A percentile compares a stretch with the other conserved stretches of the same genome.
phyloP scores from a whole-genome alignment of 35 echinoderm and acorn worm genomes.

The Heliocidaris tuberculata region DNA sequence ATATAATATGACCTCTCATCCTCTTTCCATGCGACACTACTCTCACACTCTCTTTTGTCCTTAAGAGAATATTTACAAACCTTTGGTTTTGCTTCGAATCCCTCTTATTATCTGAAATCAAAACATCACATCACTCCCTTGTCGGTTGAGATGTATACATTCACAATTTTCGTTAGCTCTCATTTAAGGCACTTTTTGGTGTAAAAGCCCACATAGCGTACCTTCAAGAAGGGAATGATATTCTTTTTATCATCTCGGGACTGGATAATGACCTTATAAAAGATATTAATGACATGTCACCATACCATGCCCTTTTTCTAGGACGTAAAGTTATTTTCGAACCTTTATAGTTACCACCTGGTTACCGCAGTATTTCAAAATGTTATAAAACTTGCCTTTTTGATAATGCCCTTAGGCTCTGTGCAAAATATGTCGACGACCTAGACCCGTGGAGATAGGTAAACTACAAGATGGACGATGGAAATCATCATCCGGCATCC shows the following conservation, averaged over 20 bases:
- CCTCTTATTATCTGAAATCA: neutral
- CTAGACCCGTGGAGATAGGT: too few species aligned
- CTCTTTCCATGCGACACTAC: neutral
- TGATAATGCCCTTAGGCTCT: too few species aligned
- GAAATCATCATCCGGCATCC: too few species aligned
- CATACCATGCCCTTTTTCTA: too few species aligned
- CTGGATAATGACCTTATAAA: neutral
- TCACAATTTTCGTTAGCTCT: neutral
- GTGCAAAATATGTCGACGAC: too few species aligned
- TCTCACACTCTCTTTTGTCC: neutral
- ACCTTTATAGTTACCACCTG: too few species aligned
- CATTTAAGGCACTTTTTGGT: neutral
- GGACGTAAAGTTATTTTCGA: too few species aligned
- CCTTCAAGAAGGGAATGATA: neutral
- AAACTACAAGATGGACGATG: too few species aligned
- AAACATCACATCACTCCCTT: neutral
- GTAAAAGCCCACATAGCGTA: neutral
- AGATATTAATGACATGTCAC: neutral
- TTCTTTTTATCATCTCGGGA: neutral
- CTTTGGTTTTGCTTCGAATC: neutral
- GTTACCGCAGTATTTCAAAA: too few species aligned
- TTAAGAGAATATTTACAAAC: neutral
- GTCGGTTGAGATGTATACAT: neutral
- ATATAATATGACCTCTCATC: neutral
- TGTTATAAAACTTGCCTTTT: too few species aligned